These are phyloP conservation scores for Anoncus sp. DNA, from an alignment of 2,888 invertebrate species.

Conservation along the genomic window DNA sequence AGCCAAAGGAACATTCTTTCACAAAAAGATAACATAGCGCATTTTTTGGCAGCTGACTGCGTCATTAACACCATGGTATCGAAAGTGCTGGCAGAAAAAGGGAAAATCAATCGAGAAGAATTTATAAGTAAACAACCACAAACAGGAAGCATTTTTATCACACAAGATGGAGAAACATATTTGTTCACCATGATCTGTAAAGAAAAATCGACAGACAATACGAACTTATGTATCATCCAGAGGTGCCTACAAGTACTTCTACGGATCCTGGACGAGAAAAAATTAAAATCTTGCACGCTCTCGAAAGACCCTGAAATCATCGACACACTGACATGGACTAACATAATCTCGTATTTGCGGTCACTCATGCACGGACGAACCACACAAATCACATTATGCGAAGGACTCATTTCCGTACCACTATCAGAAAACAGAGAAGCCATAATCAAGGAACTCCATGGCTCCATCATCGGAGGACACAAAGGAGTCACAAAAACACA, in stretches of 20 bases:
- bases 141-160: background rate
- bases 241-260: background rate
- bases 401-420: conserved; percentile 21
- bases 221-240: too few relatives aligned
- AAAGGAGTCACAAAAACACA: conserved; percentile 47
- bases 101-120: background rate
- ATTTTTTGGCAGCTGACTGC: conserved; percentile 18
- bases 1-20: background rate
- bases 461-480: conserved; percentile 46
- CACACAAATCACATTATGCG: conserved; percentile 5
- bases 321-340: background rate
- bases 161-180: background rate
- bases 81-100: background rate
- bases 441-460: conserved; percentile 47
- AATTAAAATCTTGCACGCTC: conserved; percentile 19
- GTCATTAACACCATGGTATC: conserved; percentile 2
- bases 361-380: too few relatives aligned
- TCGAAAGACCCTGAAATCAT: conserved; percentile 18
- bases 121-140: background rate
- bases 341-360: too few relatives aligned
- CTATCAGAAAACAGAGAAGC: conserved; percentile 14
- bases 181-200: background rate
- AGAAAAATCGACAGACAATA: too few relatives aligned
- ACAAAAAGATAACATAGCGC: conserved; percentile 15
- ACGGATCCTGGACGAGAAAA: background rate